These are phyloP conservation scores for Furcifer pardalis DNA, from an alignment of 2,797 vertebrate genomes.

Conservation along the genomic window DNA sequence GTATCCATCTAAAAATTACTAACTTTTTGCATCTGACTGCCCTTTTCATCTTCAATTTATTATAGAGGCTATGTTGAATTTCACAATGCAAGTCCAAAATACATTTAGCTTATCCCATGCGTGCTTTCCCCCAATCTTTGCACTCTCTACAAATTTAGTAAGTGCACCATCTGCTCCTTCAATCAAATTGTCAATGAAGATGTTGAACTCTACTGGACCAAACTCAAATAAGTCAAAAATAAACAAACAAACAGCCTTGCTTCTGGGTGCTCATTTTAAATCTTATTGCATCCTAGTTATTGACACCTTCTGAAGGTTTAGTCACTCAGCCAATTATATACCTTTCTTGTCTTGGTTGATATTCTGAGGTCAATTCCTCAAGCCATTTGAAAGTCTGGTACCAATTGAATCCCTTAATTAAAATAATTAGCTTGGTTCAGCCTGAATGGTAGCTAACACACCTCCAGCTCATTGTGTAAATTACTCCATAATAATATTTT, in stretches of 20 bases:
- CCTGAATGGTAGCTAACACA: neutral
- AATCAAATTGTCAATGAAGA: neutral
- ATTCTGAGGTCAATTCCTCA: neutral
- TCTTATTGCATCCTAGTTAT: slow-evolving; percentile 1
- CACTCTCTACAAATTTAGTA: neutral
- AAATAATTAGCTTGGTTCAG: neutral
- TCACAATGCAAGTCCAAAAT: neutral
- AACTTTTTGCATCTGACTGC: neutral
- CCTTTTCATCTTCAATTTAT: neutral
- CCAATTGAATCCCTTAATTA: neutral
- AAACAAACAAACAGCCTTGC: neutral
- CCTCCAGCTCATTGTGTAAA: neutral
- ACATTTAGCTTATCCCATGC: neutral
- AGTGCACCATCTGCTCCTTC: neutral
- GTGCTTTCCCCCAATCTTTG: neutral
- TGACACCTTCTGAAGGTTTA: neutral
- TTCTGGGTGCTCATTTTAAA: neutral
- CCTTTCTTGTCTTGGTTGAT: neutral
- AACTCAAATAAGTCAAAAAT: neutral
- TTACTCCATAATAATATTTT: neutral
- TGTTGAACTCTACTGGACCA: neutral
- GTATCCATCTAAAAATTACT: neutral
- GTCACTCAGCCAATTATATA: neutral
- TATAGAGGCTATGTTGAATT: neutral
- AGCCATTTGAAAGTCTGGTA: neutral